Percentiles rank a stretch among this genome's conserved stretches.
phyloP scores from a whole-genome alignment of 2,888 invertebrate genomes.

The Andrena camellia region DNA sequence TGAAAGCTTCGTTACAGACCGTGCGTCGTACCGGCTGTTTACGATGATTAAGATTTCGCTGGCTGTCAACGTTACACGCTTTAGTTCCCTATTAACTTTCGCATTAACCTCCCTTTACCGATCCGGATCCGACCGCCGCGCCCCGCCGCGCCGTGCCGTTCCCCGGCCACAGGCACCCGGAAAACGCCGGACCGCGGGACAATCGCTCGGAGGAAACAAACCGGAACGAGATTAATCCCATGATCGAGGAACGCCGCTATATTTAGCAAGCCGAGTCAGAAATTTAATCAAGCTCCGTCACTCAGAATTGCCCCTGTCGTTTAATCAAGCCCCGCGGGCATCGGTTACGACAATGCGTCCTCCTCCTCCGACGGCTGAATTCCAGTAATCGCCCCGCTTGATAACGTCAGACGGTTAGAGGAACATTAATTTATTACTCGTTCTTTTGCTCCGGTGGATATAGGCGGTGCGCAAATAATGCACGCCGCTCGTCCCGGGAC shows the following conservation, averaged over 20 bases:
- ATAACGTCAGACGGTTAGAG: constrained; percentile 12
- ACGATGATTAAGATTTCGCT: constrained; percentile 50
- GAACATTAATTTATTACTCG: constrained; percentile 34
- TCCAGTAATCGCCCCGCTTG: not conserved
- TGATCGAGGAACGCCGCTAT: constrained; percentile 15
- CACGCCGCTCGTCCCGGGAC: constrained; percentile 18
- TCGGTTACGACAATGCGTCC: constrained; percentile 30
- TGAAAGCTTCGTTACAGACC: constrained; percentile 17
- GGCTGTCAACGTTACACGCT: constrained; percentile 17
- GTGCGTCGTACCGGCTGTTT: constrained; percentile 12
- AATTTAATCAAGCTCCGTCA: constrained; percentile 51
- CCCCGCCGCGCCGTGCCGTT: not conserved
- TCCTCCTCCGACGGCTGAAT: not conserved
- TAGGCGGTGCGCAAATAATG: not conserved
- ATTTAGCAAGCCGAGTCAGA: constrained; percentile 42
- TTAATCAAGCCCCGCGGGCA: constrained; percentile 33
- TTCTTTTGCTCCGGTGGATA: not conserved
- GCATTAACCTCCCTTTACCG: not conserved
- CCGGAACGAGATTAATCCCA: constrained; percentile 33
- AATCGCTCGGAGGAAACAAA: constrained; percentile 21
- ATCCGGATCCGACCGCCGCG: not conserved
- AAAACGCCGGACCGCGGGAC: not conserved
- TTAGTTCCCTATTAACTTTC: not conserved
- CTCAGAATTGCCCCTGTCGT: constrained; percentile 39
- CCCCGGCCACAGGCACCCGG: not conserved